Percentiles rank a stretch among this genome's conserved stretches.
phyloP scores from a whole-genome alignment of 1,140 invertebrate species.

The Platorchestia sp. region DNA sequence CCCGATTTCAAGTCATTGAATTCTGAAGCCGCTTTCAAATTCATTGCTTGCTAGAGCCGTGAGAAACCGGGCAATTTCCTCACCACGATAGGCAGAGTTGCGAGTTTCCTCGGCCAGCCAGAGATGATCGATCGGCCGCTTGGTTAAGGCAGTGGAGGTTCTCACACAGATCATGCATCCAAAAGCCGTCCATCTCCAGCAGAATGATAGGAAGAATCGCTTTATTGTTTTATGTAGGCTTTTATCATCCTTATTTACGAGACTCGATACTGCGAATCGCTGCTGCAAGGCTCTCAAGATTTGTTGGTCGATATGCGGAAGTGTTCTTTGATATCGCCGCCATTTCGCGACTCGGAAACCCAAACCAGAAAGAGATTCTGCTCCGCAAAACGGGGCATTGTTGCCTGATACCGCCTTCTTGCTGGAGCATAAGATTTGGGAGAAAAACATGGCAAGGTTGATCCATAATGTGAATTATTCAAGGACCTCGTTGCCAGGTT shows the following conservation, averaged over 20 bases:
- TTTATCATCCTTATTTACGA: background rate
- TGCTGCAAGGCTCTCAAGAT: background rate
- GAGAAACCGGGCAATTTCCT: background rate
- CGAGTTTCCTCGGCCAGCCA: background rate
- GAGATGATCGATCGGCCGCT: background rate
- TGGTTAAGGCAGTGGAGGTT: background rate
- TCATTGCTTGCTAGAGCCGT: background rate
- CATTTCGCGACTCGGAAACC: background rate
- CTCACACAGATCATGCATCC: background rate
- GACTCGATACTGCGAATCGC: background rate
- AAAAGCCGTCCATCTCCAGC: background rate
- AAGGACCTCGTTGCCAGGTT: background rate
- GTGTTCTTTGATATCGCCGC: background rate
- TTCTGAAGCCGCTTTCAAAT: background rate
- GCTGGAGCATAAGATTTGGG: background rate
- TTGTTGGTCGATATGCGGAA: background rate
- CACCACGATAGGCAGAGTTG: background rate
- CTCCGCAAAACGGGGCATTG: background rate
- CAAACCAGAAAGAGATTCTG: background rate
- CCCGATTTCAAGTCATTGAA: background rate
- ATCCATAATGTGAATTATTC: background rate
- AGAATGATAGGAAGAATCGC: background rate
- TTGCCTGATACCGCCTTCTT: background rate
- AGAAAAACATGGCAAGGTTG: background rate
- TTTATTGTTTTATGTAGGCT: background rate